Percentiles rank a stretch among this genome's conserved stretches.
Conservation (phyloP, 2,888 invertebrate genomes). For the Tupiocoris notatus region DNA sequence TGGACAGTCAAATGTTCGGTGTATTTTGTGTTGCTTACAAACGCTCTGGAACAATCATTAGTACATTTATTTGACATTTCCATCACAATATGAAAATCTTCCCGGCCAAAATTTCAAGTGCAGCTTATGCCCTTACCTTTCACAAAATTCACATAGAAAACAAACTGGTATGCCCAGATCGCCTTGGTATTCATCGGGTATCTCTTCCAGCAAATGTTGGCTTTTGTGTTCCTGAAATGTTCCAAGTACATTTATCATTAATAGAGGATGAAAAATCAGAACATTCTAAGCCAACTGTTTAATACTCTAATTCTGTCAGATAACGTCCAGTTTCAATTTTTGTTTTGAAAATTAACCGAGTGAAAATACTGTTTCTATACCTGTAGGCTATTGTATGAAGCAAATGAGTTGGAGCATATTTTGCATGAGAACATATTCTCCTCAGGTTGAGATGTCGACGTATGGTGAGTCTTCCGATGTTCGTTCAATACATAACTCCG, state of each 20-base stretch:
- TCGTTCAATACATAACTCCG: slow-evolving; percentile 49
- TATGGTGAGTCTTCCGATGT: slow-evolving; percentile 49
- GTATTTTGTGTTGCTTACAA: slow-evolving; percentile 48
- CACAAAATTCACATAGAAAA: slow-evolving; percentile 49
- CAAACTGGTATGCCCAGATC: slow-evolving; percentile 47
- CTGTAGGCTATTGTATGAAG: slow-evolving; percentile 34
- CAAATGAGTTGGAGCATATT: slow-evolving; percentile 46
- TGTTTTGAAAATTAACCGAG: too few relatives aligned
- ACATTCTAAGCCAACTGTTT: too few relatives aligned
- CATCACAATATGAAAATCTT: too few relatives aligned
- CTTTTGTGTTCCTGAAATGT: slow-evolving; percentile 28
- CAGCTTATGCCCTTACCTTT: too few relatives aligned
- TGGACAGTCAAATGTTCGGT: slow-evolving; percentile 49
- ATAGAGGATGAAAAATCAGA: too few relatives aligned
- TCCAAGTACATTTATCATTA: background rate
- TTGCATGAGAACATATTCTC: slow-evolving; percentile 47
- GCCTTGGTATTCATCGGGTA: slow-evolving; percentile 43
- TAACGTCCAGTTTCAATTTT: too few relatives aligned
- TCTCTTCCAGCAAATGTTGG: slow-evolving; percentile 8
- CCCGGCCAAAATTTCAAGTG: too few relatives aligned
- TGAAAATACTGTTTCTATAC: too few relatives aligned
- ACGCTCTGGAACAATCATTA: slow-evolving; percentile 24
- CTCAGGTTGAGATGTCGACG: slow-evolving; percentile 12
- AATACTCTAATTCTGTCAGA: too few relatives aligned
- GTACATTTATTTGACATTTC: too few relatives aligned